Evolutionary conservation across 2,113 vertebrate species (phyloP).

Genomic region (Paramisgurnus dabryanus): DNA sequence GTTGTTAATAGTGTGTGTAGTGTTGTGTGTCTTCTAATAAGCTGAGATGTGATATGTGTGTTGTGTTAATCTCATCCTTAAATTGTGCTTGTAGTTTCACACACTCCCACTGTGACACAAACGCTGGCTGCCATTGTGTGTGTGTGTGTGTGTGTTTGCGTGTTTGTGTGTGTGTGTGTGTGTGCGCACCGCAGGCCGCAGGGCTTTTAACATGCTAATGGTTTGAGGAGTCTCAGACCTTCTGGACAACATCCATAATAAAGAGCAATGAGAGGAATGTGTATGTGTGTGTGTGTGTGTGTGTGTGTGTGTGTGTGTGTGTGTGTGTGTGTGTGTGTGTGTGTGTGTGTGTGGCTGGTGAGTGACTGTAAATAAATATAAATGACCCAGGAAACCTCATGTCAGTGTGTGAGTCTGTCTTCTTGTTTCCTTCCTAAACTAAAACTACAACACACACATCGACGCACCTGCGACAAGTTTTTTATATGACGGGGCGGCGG

Average conservation of each 20-base stretch:
- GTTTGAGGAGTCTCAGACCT: conserved; percentile 54
- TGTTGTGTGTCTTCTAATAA: too few relatives aligned
- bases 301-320: conserved; percentile 1
- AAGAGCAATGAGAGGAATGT: conserved; percentile 61
- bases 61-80: too few relatives aligned
- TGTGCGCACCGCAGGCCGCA: background rate
- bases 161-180: conserved; percentile 26
- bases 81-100: background rate
- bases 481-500: too few relatives aligned
- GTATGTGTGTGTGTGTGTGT: background rate
- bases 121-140: background rate
- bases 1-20: too few relatives aligned
- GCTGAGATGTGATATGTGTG: too few relatives aligned
- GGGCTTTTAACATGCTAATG: conserved; percentile 72
- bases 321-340: too few relatives aligned
- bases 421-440: background rate
- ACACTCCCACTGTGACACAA: conserved; percentile 41
- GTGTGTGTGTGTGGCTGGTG: background rate
- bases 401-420: background rate
- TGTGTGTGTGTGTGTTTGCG: background rate
- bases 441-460: background rate
- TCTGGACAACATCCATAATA: conserved; percentile 49
- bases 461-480: too few relatives aligned
- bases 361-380: too few relatives aligned
- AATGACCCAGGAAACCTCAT: too few relatives aligned